Base-by-base conservation (phyloP, 2,797 vertebrate species). In the Malacoctenus gilli region DNA sequence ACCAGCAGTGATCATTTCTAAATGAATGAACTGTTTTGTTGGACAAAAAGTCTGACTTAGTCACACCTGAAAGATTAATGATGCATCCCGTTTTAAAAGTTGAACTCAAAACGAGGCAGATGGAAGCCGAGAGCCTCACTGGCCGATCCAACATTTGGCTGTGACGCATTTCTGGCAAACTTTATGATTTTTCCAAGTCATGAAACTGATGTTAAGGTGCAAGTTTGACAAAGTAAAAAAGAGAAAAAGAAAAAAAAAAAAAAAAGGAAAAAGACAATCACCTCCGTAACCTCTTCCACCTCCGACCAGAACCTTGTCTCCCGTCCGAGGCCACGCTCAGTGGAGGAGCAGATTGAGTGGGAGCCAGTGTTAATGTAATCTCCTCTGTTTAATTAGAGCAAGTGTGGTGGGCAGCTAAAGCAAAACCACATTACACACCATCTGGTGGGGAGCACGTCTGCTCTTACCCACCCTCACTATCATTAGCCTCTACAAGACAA, bases 361-460 rank as follows among this genome's bases (percentile, higher is more conserved):
- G 67, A 83, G 82, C 63, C 68, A 35, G 66, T 59, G 78, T 68
- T 86, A 85, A 87, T 85, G 80, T 83, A 87, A 90, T 90, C 88
- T 85, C 75, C 80, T 82, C 83, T 81, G 87, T 89, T 89, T 89
- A 91, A 91, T 91, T 90, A 87, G 80, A 88, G 72, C 43, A 61
- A 87, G 81, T 76, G 18, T 87, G 68, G 87, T 84, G 87, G 88
- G 86, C 85, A 87, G 82, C 77, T 76, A 82, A 82, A 85, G 77
- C 78, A 87, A 28, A 84, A 87, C 80, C 82, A 78, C 89, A 91
- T 87, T 87, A 88, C 57, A 79, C 80, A 66, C 89, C 88, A 91
- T 89, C 89, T 91, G 88, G 70, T 74, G 72, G 54, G 61, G 76
- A 77, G 62, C 67, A 41, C 64, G 68, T 72, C 76, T 78, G 65